Conservation (phyloP, 2,113 vertebrate species). For the Austrofundulus limnaeus region DNA sequence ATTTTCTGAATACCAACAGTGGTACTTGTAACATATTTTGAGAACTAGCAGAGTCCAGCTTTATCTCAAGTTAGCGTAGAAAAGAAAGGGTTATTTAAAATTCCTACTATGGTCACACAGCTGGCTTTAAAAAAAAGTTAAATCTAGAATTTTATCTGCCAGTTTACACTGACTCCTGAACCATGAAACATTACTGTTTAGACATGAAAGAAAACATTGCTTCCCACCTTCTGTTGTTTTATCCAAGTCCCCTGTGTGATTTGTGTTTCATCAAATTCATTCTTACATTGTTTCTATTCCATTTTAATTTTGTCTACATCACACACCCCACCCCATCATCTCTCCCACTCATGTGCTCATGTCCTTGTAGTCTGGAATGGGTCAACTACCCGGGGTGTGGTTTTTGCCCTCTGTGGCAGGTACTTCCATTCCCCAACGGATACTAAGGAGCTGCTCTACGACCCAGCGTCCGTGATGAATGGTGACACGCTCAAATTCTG, state of each 20-base stretch:
- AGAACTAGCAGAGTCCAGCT: no score
- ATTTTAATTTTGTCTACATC: slow-evolving; percentile 37
- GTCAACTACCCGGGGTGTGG: slow-evolving; percentile 74
- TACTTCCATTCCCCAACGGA: slow-evolving; percentile 97
- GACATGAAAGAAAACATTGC: slow-evolving; percentile 5
- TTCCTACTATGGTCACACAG: no score
- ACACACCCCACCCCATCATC: no score
- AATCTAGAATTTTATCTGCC: no score
- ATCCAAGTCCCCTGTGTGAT: slow-evolving; percentile 52
- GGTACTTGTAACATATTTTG: no score
- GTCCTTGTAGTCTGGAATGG: slow-evolving; percentile 55
- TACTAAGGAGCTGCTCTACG: slow-evolving; percentile 92
- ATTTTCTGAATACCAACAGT: no score
- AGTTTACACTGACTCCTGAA: neutral
- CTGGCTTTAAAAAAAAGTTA: no score
- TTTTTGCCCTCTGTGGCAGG: slow-evolving; percentile 81
- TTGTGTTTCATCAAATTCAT: slow-evolving; percentile 53
- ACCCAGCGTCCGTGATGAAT: slow-evolving; percentile 94
- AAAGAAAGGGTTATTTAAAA: no score
- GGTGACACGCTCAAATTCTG: slow-evolving; percentile 95
- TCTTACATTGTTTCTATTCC: slow-evolving; percentile 57
- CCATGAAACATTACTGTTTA: neutral
- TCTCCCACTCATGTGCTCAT: neutral
- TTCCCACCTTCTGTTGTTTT: slow-evolving; percentile 16
- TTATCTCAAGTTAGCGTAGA: no score